Evolutionary conservation across 2,888 invertebrate species (phyloP), one percentile per base, ranked within the genome.

Genomic region (Pyrocoelia pectoralis): DNA sequence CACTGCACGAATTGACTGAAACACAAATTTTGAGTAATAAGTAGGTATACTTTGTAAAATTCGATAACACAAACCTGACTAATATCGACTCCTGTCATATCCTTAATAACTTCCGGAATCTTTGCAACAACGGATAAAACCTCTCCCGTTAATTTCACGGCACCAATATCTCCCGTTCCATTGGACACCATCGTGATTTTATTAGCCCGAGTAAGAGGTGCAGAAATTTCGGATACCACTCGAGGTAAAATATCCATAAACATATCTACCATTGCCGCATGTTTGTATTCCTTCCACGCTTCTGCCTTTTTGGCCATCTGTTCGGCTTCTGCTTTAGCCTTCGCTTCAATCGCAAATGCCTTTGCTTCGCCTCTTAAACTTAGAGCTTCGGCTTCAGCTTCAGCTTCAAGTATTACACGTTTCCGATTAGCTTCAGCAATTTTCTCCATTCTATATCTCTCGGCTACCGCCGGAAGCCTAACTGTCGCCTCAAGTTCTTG

Each of bases 221-320:
- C 97, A 29, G 98, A 95, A 48, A 98, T 93, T 83, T 98, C 98
- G 19, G 97, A 97, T 18, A 97, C 97, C 77, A 98, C 87, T 90
- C 96, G 97, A 13, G 98, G 98, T 75, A 98, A 83, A 33, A 94
- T 93, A 58, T 97, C 95, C 65, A 98, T 87, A 77, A 97, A 89
- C 97, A 98, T 98, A 78, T 98, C 97, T 63, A 95, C 89, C 91
- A 96, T 94, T 8, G 97, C 96, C 28, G 97, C 96, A 53, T 92
- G 95, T 71, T 96, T 94, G 81, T 98, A 98, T 77, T 97, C 96
- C 78, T 92, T 93, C 91, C 93, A 98, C 14, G 98, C 98, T 73
- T 97, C 97, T 0, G 97, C 98, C 78, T 98, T 98, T 83, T 95
- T 95, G 0, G 93, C 88, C 95, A 98, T 97, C 83, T 97, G 97